Conservation (phyloP, 2,888 invertebrate species). For the Cylindroiulus punctatus region DNA sequence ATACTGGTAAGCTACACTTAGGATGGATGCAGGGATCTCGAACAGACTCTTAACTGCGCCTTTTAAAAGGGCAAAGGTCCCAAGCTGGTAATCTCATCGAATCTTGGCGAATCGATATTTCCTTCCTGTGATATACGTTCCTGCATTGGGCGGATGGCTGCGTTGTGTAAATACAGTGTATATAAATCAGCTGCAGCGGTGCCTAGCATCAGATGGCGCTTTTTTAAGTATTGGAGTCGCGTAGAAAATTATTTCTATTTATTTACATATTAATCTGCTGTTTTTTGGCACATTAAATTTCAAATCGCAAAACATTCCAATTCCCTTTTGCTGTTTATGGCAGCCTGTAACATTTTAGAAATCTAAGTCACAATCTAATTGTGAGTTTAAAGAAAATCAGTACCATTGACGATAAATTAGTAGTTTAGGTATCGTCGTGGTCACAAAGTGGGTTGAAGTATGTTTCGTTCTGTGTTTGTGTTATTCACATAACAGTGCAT, state of each 20-base stretch:
- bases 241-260: slow-evolving; percentile 5
- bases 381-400: no score
- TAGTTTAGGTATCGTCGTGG: no score
- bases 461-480: no score
- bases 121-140: slow-evolving; percentile 38
- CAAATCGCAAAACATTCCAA: background rate
- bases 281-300: background rate
- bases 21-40: background rate
- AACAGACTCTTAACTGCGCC: background rate
- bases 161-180: background rate
- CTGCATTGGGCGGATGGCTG: background rate
- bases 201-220: background rate
- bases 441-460: no score
- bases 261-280: background rate
- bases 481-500: no score
- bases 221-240: background rate
- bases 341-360: no score
- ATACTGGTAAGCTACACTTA: background rate
- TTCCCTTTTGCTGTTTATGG: background rate
- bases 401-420: no score
- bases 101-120: slow-evolving; percentile 6
- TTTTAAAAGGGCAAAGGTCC: background rate
- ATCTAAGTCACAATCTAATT: no score
- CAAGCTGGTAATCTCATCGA: slow-evolving; percentile 2
- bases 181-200: background rate